Evolutionary conservation across 2,888 invertebrate species (phyloP).

Genomic region (Thymelicus lineola): DNA sequence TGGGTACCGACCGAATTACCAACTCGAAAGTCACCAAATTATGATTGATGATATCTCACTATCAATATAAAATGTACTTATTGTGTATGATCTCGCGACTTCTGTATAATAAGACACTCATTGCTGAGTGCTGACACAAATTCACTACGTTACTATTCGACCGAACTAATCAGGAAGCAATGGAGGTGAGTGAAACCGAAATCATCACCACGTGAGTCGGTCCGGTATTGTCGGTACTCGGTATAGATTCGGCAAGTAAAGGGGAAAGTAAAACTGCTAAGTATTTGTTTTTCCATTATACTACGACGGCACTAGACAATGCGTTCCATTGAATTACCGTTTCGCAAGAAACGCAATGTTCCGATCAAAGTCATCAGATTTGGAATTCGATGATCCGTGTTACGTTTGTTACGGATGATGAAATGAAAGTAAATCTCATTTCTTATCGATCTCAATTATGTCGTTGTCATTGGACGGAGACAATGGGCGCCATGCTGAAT

Average conservation of each 20-base stretch:
- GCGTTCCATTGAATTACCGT: slow-evolving; percentile 55
- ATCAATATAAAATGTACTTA: not conserved
- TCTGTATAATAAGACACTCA: slow-evolving; percentile 1
- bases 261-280: slow-evolving; percentile 76
- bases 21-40: slow-evolving; percentile 3
- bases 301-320: slow-evolving; percentile 57
- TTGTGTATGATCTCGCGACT: slow-evolving; percentile 13
- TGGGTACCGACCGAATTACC: not conserved
- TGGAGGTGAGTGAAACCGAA: slow-evolving; percentile 77
- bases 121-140: slow-evolving; percentile 26
- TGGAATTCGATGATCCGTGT: slow-evolving; percentile 58
- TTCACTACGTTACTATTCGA: slow-evolving; percentile 58
- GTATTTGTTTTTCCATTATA: slow-evolving; percentile 78
- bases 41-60: slow-evolving; percentile 21
- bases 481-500: slow-evolving; percentile 62
- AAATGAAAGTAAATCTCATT: slow-evolving; percentile 70
- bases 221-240: slow-evolving; percentile 55
- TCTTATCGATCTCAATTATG: slow-evolving; percentile 65
- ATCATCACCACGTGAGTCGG: slow-evolving; percentile 77
- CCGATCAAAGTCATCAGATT: slow-evolving; percentile 62
- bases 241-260: slow-evolving; percentile 72
- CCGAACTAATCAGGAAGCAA: slow-evolving; percentile 50
- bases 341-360: slow-evolving; percentile 48
- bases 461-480: slow-evolving; percentile 47
- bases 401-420: slow-evolving; percentile 67